These are phyloP conservation scores for Dryococelus australis DNA, from an alignment of 2,888 invertebrate genomes.

Conservation along the genomic window DNA sequence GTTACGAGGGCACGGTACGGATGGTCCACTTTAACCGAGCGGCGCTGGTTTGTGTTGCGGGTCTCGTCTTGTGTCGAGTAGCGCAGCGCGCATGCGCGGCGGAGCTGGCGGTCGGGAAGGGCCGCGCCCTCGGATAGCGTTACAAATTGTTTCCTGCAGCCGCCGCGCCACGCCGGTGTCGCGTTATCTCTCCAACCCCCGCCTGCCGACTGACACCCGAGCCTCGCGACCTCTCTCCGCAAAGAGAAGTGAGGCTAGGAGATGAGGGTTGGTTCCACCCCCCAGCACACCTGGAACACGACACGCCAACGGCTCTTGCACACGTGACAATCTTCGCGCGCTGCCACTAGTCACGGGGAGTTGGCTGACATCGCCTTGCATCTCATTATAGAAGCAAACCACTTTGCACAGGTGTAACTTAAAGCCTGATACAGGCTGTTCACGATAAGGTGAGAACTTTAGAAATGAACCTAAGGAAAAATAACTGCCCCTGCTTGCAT, in stretches of 20 bases:
- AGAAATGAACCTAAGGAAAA: no score
- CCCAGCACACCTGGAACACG: neutral
- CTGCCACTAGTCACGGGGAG: no score
- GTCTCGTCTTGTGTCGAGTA: neutral
- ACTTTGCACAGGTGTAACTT: no score
- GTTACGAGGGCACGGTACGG: neutral
- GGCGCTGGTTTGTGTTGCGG: neutral
- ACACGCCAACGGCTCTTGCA: neutral
- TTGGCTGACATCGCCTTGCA: no score
- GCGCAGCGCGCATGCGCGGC: neutral
- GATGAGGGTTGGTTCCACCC: neutral
- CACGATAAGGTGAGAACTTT: no score
- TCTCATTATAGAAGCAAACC: no score
- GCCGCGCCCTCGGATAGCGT: neutral
- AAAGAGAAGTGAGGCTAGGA: neutral
- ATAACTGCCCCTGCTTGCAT: no score
- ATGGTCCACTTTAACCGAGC: neutral
- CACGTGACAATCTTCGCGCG: neutral
- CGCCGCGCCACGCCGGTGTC: neutral
- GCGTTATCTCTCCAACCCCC: neutral
- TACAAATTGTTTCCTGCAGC: neutral
- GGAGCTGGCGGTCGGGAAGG: neutral
- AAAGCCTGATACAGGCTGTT: no score
- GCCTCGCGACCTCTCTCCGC: no score
- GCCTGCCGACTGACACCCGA: no score